These are phyloP conservation scores for Drosophila tani DNA, from an alignment of 1,140 invertebrate species.

Conservation along the genomic window DNA sequence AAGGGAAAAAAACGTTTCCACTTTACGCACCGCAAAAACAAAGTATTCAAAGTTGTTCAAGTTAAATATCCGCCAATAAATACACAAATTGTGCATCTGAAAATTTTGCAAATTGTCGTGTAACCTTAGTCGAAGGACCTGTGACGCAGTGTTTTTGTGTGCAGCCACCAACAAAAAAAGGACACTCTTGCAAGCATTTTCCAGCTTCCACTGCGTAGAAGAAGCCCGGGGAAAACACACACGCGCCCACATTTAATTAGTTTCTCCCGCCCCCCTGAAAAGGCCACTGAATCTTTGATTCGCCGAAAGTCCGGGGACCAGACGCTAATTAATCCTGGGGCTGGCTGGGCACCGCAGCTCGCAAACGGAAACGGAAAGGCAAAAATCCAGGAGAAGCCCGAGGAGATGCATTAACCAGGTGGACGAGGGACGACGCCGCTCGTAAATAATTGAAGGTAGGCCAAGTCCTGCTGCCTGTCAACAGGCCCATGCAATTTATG, in stretches of 20 bases:
- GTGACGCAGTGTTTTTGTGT: constrained; percentile 31
- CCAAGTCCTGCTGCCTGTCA: constrained; percentile 45
- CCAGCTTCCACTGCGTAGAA: constrained; percentile 66
- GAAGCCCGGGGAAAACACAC: constrained; percentile 32
- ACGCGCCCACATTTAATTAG: constrained; percentile 31
- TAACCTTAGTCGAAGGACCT: constrained; percentile 28
- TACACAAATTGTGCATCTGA: constrained; percentile 1
- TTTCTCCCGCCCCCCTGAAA: background rate
- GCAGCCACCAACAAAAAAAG: constrained; percentile 40
- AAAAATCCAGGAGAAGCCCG: constrained; percentile 12
- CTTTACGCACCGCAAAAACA: constrained; percentile 12
- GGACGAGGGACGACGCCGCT: constrained; percentile 43
- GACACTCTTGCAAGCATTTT: constrained; percentile 28
- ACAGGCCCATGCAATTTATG: constrained; percentile 60
- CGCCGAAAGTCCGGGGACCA: constrained; percentile 27
- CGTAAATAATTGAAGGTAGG: constrained; percentile 80
- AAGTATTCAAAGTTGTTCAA: constrained; percentile 20
- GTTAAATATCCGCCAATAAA: constrained; percentile 10
- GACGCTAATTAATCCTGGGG: constrained; percentile 49
- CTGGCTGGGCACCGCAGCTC: constrained; percentile 10
- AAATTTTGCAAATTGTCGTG: background rate
- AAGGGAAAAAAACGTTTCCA: constrained; percentile 20
- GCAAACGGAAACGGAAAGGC: constrained; percentile 7
- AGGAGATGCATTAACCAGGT: constrained; percentile 42
- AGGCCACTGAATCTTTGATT: constrained; percentile 40